Evolutionary conservation across 2,888 invertebrate species (phyloP).

Genomic region (Drosophila nr. perissopoda): DNA sequence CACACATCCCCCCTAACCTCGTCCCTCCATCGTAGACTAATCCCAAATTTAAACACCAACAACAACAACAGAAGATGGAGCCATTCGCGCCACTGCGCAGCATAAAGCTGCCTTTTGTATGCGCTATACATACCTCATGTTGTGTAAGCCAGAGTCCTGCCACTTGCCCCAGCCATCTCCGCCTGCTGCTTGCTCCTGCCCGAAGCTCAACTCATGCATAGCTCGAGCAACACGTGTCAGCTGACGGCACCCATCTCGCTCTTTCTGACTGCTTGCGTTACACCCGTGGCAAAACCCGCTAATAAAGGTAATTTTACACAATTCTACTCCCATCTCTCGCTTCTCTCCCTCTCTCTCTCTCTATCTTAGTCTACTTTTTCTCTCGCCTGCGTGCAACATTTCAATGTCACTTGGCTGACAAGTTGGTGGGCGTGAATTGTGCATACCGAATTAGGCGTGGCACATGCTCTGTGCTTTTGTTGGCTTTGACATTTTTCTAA

Average conservation of each 20-base stretch:
- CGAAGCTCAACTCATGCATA: constrained; percentile 46
- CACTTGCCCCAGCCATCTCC: background rate
- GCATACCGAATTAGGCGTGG: constrained; percentile 48
- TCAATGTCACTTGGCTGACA: constrained; percentile 70
- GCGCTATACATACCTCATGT: constrained; percentile 23
- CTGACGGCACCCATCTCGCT: constrained; percentile 5
- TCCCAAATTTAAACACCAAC: constrained; percentile 48
- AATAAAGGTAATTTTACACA: constrained; percentile 74
- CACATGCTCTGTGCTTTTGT: constrained; percentile 38
- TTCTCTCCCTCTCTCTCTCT: background rate
- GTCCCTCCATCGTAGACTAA: constrained; percentile 32
- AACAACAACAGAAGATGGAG: constrained; percentile 12
- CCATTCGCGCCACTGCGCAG: constrained; percentile 16
- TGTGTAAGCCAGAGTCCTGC: constrained; percentile 28
- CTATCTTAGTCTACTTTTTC: constrained; percentile 1
- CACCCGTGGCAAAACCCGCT: constrained; percentile 47
- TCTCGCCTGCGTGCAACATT: constrained; percentile 48
- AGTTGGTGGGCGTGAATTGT: constrained; percentile 65
- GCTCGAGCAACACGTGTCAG: constrained; percentile 69
- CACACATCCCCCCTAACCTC: background rate
- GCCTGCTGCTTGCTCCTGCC: background rate
- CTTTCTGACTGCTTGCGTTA: background rate
- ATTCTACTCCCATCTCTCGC: constrained; percentile 15
- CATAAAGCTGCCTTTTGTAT: constrained; percentile 35
- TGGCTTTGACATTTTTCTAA: constrained; percentile 72